Percentiles rank a stretch among this genome's conserved stretches.
phyloP scores from a whole-genome alignment of 2,888 invertebrate species.

The Acheta domesticus region DNA sequence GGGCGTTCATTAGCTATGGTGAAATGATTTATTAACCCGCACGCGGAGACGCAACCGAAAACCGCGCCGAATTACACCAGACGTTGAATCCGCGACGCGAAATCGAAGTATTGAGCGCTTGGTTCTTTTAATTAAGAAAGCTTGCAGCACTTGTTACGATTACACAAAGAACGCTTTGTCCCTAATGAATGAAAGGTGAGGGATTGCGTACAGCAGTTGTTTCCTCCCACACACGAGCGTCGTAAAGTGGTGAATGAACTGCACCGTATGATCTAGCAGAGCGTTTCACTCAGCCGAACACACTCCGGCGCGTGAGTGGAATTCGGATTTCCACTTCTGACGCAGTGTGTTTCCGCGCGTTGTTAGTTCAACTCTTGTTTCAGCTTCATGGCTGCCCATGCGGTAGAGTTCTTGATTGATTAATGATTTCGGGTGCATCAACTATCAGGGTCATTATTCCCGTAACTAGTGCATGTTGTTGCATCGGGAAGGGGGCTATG shows the following conservation, averaged over 20 bases:
- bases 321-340: too few relatives aligned
- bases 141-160: background rate
- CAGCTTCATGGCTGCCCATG: too few relatives aligned
- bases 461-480: too few relatives aligned
- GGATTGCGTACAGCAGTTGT: background rate
- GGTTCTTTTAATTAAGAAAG: background rate
- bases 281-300: background rate
- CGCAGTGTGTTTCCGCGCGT: too few relatives aligned
- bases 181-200: background rate
- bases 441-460: too few relatives aligned
- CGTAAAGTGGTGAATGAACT: background rate
- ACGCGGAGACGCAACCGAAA: background rate
- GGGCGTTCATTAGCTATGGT: too few relatives aligned
- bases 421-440: too few relatives aligned
- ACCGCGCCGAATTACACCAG: background rate
- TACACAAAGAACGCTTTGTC: background rate
- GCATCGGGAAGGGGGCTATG: too few relatives aligned
- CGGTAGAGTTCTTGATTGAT: too few relatives aligned
- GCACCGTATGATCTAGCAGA: background rate
- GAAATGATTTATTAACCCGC: background rate
- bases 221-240: background rate
- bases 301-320: background rate
- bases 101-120: background rate
- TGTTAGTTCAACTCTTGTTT: too few relatives aligned
- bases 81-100: background rate